Conservation (phyloP, 2,113 vertebrate species). For the Phalacrocorax aristotelis region DNA sequence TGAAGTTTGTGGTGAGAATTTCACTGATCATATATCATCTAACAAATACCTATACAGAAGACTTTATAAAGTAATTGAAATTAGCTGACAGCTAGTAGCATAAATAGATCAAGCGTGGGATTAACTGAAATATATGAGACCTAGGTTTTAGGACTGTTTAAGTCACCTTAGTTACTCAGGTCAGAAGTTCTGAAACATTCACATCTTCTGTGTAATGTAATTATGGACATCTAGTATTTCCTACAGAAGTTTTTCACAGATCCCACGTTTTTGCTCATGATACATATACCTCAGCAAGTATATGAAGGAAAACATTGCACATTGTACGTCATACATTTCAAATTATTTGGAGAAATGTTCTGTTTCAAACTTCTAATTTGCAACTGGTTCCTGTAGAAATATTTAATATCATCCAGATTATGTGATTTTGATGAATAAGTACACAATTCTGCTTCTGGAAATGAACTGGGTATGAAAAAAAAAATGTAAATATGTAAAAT, state of each 20-base stretch:
- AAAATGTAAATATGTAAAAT: background rate
- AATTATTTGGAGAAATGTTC: background rate
- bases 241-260: background rate
- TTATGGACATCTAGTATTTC: background rate
- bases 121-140: background rate
- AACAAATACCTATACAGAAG: background rate
- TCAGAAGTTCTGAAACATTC: background rate
- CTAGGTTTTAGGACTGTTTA: background rate
- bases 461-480: background rate
- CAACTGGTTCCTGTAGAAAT: background rate
- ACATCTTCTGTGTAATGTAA: background rate
- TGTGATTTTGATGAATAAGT: background rate
- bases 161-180: background rate
- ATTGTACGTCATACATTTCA: background rate
- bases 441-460: background rate
- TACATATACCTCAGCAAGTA: background rate
- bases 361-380: background rate
- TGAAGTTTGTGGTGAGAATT: background rate
- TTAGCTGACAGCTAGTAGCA: background rate
- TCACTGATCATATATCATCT: background rate
- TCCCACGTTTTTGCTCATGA: background rate
- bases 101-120: background rate
- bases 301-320: background rate
- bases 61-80: background rate
- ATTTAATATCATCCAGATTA: background rate